Evolutionary conservation across 2,113 vertebrate species (phyloP), one percentile per base, ranked within the genome.

Genomic region (Circaetus gallicus): DNA sequence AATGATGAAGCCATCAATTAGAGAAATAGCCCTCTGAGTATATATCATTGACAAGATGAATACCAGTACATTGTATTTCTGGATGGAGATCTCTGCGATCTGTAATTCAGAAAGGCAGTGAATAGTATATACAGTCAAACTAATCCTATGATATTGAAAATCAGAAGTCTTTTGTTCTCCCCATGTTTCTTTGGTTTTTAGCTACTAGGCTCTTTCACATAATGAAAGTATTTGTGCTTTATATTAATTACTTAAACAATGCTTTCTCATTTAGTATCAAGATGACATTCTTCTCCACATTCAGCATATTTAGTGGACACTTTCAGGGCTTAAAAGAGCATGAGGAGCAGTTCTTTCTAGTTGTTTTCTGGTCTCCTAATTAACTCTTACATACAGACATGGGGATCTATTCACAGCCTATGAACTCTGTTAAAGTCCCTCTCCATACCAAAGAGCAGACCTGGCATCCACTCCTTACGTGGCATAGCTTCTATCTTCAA

Each of bases 1-100:
- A 93, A 93, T 91, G 79, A 95, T 83, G 79, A 93, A 76, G 85
- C 83, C 72, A 88, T 94, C 77, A 67, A 86, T 91, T 97, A 97
- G 86, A 97, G 91, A 94, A 93, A 81, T 59, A 71, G 65, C 69
- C 76, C 52, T 84, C 71, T 66, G 32, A 92, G 65, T 59, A 85
- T 80, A 77, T 86, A 95, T 76, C 86, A 93, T 74, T 40, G 50
- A 92, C 52, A 86, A 90, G 88, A 95, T 83, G 87, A 89, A 84
- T 85, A 89, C 55, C 21, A 74, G 89, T 69, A 78, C 40, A 38
- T 53, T 86, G 63, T 72, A 73, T 49, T 74, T 77, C 69, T 76
- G 87, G 82, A 58, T 56, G 80, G 56, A 74, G 86, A 93, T 91
- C 80, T 95, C 9, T 1, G 88, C 76, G 62, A 88, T 95, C 94